Percentiles rank a stretch among this genome's conserved stretches.
phyloP scores from a whole-genome alignment of 2,888 invertebrate genomes.

The Pomacea canaliculata region DNA sequence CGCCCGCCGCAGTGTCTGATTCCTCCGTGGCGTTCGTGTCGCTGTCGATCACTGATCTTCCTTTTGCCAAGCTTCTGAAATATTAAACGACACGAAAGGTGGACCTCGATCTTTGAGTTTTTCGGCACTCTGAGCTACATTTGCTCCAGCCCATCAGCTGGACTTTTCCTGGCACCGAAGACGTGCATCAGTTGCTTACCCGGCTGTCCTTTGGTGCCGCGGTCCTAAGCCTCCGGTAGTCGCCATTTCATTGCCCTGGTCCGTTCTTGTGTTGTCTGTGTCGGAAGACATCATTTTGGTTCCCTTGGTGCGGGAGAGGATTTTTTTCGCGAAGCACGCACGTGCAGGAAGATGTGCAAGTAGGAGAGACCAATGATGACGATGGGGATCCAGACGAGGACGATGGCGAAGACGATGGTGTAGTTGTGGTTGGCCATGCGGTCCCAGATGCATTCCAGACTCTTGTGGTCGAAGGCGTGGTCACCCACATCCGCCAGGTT shows the following conservation, averaged over 20 bases:
- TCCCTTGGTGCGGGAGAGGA: constrained; percentile 15
- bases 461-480: constrained; percentile 45
- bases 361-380: constrained; percentile 35
- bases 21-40: background rate
- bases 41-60: background rate
- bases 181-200: background rate
- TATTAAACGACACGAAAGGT: too few relatives aligned
- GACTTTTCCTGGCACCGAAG: background rate
- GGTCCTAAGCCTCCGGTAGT: background rate
- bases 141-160: too few relatives aligned
- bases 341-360: constrained; percentile 35
- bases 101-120: too few relatives aligned
- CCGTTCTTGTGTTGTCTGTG: background rate
- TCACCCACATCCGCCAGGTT: constrained; percentile 45
- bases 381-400: constrained; percentile 38
- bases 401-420: constrained; percentile 41
- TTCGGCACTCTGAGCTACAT: too few relatives aligned
- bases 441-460: constrained; percentile 50
- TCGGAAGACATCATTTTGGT: background rate
- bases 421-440: constrained; percentile 41
- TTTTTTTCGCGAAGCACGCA: constrained; percentile 23
- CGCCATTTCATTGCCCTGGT: background rate
- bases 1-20: background rate
- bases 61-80: too few relatives aligned
- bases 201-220: background rate